Conservation (phyloP, 1,140 invertebrate genomes). For the Philotrypesis tridentata region DNA sequence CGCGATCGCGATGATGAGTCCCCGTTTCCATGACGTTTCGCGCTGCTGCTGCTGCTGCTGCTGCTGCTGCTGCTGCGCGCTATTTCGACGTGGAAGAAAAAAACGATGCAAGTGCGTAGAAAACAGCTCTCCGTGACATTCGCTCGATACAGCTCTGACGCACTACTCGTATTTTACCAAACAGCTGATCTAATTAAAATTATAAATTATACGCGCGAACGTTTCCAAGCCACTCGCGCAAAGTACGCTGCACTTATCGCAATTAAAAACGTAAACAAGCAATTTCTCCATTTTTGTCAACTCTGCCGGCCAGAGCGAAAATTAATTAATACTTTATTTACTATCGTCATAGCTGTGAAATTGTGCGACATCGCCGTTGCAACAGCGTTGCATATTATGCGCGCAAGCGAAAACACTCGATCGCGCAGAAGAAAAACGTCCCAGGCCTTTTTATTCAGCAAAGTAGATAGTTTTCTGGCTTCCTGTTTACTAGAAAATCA, state of each 20-base stretch:
- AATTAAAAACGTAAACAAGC: constrained; percentile 8
- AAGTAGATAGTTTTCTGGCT: constrained; percentile 21
- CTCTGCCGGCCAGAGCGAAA: not conserved
- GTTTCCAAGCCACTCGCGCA: not conserved
- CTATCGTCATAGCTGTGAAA: not conserved
- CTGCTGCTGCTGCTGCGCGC: not conserved
- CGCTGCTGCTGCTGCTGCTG: not conserved
- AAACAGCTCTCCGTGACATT: no score
- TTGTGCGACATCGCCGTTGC: not conserved
- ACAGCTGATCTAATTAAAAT: not conserved
- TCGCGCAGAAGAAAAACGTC: not conserved
- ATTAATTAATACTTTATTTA: constrained; percentile 35
- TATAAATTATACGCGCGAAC: not conserved
- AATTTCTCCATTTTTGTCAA: not conserved
- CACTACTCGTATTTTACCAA: not conserved
- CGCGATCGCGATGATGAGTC: no score
- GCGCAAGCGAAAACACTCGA: not conserved
- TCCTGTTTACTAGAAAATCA: constrained; percentile 40
- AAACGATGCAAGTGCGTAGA: no score
- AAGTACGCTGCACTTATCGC: not conserved
- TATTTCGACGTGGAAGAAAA: not conserved
- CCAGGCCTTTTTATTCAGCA: not conserved
- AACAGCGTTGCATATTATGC: constrained; percentile 4
- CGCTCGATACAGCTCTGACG: not conserved
- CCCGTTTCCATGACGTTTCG: not conserved